Base-by-base conservation (phyloP, 1,140 invertebrate genomes). In the Neodiprion lecontei region DNA sequence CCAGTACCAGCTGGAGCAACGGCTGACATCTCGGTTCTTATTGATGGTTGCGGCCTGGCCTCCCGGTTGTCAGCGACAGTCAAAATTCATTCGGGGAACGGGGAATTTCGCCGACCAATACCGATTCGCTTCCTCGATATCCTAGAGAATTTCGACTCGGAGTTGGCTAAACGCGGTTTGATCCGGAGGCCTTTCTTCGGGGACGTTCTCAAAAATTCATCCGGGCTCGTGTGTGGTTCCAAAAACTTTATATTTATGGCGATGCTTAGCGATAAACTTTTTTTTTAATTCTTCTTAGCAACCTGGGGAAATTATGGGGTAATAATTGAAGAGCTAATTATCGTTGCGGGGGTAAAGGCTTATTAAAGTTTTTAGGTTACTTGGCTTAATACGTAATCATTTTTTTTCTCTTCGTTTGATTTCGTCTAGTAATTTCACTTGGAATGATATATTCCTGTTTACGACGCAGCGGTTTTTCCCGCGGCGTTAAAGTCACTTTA, bases 1-100 rank as follows among this genome's bases (percentile, higher is more conserved):
- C 81, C 85, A 72, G 85, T 77, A 40, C 85, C 85, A 12, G 84
- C 84, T 76, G 84, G 86, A 17, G 84, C 87, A 47, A 88, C 85
- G 50, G 87, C 86, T 70, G 87, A 88, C 87, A 88, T 88, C 66
- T 65, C 67, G 67, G 67, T 17, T 69, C 67, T 17, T 14, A 7
- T 14, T 65, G 12, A 1, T 65, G 17, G 17, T 65, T 17, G 12
- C 61, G 61, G 1, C 12, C 12, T 65, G 17, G 12, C 61, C 17
- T 65, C 4, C 61, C 17, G 61, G 61, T 65, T 65, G 1, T 14
- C 4, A 14, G 17, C 1, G 12, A 14, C 61, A 14, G 61, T 14
- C 61, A 14, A 14, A 74, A 70, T 69, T 74, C 70, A 48, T 21
- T 14, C 61, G 61, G 61, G 61, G 61, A 21, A n/a, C 61, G 14